These are phyloP conservation scores for Pogonophryne albipinna DNA, from an alignment of 2,797 vertebrate species.

Conservation along the genomic window DNA sequence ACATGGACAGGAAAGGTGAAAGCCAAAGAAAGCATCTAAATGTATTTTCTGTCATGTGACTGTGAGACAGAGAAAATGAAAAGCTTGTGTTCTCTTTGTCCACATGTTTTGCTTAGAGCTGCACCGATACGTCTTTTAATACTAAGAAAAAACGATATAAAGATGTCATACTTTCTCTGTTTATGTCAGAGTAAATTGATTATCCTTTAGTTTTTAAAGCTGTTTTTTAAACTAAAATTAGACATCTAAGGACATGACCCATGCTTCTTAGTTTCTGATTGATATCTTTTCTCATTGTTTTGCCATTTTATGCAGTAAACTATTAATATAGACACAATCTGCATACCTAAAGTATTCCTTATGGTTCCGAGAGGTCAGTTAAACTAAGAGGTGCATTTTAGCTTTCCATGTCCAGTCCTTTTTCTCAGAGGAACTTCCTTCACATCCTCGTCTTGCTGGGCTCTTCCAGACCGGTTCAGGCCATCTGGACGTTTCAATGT, in stretches of 20 bases:
- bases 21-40: no score
- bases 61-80: not conserved
- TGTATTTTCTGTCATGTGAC: not conserved
- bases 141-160: not conserved
- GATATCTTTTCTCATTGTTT: not conserved
- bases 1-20: no score
- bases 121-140: not conserved
- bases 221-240: not conserved
- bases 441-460: slow-evolving; percentile 30
- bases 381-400: slow-evolving; percentile 11
- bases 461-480: slow-evolving; percentile 18
- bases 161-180: not conserved
- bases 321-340: not conserved
- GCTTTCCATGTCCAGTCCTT: slow-evolving; percentile 19
- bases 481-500: slow-evolving; percentile 56
- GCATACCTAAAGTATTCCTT: not conserved
- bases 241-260: not conserved
- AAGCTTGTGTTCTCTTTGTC: not conserved
- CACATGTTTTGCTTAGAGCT: not conserved
- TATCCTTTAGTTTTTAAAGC: not conserved
- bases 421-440: slow-evolving; percentile 14
- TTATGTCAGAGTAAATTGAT: no score
- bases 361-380: slow-evolving; percentile 4
- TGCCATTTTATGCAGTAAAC: not conserved
- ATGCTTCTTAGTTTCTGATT: not conserved